Conservation (phyloP, 53 echinoderm and acorn worm genomes). For the Pentamera pediparva region DNA sequence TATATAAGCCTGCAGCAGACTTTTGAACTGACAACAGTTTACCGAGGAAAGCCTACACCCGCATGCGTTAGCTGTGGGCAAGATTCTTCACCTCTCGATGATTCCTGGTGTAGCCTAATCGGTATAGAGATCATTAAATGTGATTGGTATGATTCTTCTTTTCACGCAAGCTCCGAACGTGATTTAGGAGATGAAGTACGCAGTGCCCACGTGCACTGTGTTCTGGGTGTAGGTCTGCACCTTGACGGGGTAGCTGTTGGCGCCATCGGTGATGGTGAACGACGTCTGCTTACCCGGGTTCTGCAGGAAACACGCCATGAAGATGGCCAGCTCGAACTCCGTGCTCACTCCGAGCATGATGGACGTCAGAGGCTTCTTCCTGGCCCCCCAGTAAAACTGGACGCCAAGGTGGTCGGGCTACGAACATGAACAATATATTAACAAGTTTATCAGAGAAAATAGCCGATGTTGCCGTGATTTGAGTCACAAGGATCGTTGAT, state of each 20-base stretch:
- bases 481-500: too few relatives aligned
- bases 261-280: constrained; percentile 9
- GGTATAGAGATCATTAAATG: too few relatives aligned
- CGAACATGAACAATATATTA: neutral
- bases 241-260: neutral
- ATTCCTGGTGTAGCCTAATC: too few relatives aligned
- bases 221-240: constrained; percentile 27
- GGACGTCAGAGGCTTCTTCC: constrained; percentile 46
- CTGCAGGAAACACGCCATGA: constrained; percentile 52
- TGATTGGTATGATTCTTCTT: too few relatives aligned
- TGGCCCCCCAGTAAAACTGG: constrained; percentile 55
- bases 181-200: constrained; percentile 31
- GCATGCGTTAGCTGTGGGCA: too few relatives aligned
- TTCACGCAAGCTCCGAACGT: too few relatives aligned
- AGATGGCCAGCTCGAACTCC: constrained; percentile 63
- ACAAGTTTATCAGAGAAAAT: neutral
- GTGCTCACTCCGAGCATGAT: constrained; percentile 50
- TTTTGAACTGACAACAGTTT: too few relatives aligned
- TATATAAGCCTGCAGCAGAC: too few relatives aligned
- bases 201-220: constrained; percentile 12
- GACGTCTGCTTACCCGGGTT: constrained; percentile 22
- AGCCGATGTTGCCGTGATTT: too few relatives aligned
- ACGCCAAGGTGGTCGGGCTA: constrained; percentile 30
- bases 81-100: too few relatives aligned
- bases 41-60: too few relatives aligned